Conservation (phyloP, 2,113 vertebrate genomes). For the Triplophysa dalaica region DNA sequence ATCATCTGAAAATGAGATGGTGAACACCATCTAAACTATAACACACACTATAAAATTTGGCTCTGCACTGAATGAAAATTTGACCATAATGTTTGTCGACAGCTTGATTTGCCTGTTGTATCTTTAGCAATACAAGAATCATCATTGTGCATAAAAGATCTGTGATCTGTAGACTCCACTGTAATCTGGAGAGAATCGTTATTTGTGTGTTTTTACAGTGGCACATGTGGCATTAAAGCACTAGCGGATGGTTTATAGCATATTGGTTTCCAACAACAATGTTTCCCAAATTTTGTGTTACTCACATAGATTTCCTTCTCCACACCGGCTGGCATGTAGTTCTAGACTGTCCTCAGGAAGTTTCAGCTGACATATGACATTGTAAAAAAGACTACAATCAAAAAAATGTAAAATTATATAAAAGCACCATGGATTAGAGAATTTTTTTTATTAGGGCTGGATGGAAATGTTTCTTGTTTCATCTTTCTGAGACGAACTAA, state of each 20-base stretch:
- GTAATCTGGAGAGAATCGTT: background rate
- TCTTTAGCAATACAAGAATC: background rate
- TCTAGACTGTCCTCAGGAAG: background rate
- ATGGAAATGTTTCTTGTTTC: background rate
- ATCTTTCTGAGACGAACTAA: background rate
- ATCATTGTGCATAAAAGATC: background rate
- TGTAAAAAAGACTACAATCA: slow-evolving; percentile 7
- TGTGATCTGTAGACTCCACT: slow-evolving; percentile 11
- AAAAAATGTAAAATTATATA: background rate
- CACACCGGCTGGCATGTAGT: background rate
- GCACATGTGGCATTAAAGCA: background rate
- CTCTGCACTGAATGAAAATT: background rate
- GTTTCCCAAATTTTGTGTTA: background rate
- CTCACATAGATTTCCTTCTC: background rate
- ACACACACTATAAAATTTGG: too few relatives aligned
- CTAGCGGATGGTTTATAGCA: background rate
- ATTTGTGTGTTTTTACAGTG: background rate
- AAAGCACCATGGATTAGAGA: background rate
- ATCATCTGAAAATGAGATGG: too few relatives aligned
- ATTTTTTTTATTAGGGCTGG: background rate
- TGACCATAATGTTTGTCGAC: background rate
- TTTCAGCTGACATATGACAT: slow-evolving; percentile 1
- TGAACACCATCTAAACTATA: too few relatives aligned
- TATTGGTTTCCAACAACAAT: background rate
- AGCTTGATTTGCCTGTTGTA: background rate